Evolutionary conservation across 2,888 invertebrate genomes (phyloP).

Genomic region (Bombylius discolor): DNA sequence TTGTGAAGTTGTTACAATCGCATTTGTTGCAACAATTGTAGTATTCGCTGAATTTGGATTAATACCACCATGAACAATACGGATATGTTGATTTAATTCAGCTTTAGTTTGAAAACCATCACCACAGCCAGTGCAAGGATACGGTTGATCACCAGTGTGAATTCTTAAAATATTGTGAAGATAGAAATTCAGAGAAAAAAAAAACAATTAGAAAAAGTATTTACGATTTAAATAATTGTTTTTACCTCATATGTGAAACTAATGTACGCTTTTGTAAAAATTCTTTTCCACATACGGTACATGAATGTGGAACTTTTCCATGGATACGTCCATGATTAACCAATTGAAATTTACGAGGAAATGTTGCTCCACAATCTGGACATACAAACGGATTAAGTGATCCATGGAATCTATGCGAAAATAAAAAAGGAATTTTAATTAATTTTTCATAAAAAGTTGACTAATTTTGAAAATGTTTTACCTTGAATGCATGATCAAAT

Average conservation of each 20-base stretch:
- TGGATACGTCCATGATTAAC: conserved; percentile 73
- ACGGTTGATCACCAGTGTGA: conserved; percentile 61
- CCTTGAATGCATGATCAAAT: conserved; percentile 43
- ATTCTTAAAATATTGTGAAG: conserved; percentile 39
- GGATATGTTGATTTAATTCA: conserved; percentile 55
- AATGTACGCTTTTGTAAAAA: conserved; percentile 73
- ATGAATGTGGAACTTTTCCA: conserved; percentile 67
- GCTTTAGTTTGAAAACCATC: conserved; percentile 61
- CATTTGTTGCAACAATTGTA: conserved; percentile 26
- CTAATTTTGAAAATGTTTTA: conserved; percentile 11
- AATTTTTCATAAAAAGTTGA: not conserved
- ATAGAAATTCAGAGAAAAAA: conserved; percentile 13
- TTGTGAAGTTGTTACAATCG: conserved; percentile 20
- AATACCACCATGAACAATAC: conserved; percentile 40
- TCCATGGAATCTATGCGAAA: conserved; percentile 62
- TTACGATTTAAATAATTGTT: not conserved
- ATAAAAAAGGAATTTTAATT: conserved; percentile 1
- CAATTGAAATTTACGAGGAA: conserved; percentile 73
- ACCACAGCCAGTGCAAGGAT: conserved; percentile 61
- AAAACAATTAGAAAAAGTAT: not conserved
- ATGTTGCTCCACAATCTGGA: conserved; percentile 75
- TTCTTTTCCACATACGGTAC: conserved; percentile 72
- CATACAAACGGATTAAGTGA: conserved; percentile 92
- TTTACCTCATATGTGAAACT: conserved; percentile 64
- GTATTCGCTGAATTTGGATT: conserved; percentile 36